Base-by-base conservation (phyloP, 2,888 invertebrate species). In the Ceraclea dissimilis region DNA sequence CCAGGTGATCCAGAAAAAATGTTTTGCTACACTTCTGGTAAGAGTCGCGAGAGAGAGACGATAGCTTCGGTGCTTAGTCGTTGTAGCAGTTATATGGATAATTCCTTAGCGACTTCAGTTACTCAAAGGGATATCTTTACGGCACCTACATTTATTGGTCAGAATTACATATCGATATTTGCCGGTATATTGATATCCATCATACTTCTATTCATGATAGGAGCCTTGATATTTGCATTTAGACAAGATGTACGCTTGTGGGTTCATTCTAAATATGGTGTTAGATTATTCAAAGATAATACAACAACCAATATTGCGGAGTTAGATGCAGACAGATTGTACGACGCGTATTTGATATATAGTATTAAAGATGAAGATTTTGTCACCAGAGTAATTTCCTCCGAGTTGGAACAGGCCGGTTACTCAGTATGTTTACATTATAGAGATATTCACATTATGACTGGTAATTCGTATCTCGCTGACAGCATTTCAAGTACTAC, bases 291-390 rank as follows among this genome's bases (percentile, higher is more conserved):
- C 69, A 85, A 85, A 71, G 86, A 85, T 70, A 84, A 88, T 64
- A 84, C 87, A 2, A 69, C 82, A 17, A 68, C 83, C 43, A 80
- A 86, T 64, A 83, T 85, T 48, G 78, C 85, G 56, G 79, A 87
- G 58, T 84, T 84, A 17, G 81, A 83, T 61, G 75, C 85, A 31
- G 85, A 85, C 68, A 83, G 88, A 63, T 78, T 89, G 62, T 91
- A 89, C 71, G 93, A 93, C 70, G 91, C 90, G 61, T 93, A 92
- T 74, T 82, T 93, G 70, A 85, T 90, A 66, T 92, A 92, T 74
- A 88, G 88, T 73, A 84, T 86, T 70, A 84, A 86, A 71, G 91
- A 92, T 80, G 87, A 75, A 67, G 84, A 75, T 79, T 85, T 78
- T 63, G 78, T 81, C 72, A 85, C 71, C 71, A 82, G 72, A 77